These are phyloP conservation scores for Drosophila saltans DNA, from an alignment of 1,140 invertebrate species.

Conservation along the genomic window DNA sequence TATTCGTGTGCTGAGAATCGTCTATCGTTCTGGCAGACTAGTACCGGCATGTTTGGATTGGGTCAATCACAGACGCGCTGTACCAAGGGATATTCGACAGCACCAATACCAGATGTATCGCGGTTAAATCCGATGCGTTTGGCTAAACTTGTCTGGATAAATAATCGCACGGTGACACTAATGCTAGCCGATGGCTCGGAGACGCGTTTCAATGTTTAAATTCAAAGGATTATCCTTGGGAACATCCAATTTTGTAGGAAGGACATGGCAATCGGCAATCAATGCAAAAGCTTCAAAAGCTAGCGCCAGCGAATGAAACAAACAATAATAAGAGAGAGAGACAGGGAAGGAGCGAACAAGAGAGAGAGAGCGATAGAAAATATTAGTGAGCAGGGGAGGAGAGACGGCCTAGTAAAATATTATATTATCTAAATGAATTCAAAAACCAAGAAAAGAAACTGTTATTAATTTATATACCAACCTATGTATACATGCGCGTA, in stretches of 20 bases:
- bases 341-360: background rate
- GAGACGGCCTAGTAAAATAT: conserved; percentile 6
- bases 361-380: background rate
- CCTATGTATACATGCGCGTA: conserved; percentile 22
- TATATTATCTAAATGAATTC: conserved; percentile 19
- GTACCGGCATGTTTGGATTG: conserved; percentile 93
- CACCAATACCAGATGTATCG: conserved; percentile 94
- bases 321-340: conserved; percentile 22
- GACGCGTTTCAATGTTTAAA: conserved; percentile 93
- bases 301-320: conserved; percentile 12
- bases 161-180: conserved; percentile 94
- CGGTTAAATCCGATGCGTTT: conserved; percentile 93
- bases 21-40: conserved; percentile 99
- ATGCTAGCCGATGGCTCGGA: conserved; percentile 97
- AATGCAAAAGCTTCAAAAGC: conserved; percentile 23
- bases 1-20: conserved; percentile 98
- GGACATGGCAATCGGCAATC: conserved; percentile 42
- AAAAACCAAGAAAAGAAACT: conserved; percentile 33
- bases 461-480: conserved; percentile 52
- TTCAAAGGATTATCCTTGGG: background rate
- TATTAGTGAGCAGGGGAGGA: background rate
- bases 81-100: conserved; percentile 96
- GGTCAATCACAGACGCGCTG: conserved; percentile 96
- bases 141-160: conserved; percentile 95
- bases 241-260: background rate